A percentile compares a stretch with the other conserved stretches of the same genome.
Evolutionary conservation across 2,113 vertebrate genomes (phyloP).

Genomic region (Neotragus moschatus): DNA sequence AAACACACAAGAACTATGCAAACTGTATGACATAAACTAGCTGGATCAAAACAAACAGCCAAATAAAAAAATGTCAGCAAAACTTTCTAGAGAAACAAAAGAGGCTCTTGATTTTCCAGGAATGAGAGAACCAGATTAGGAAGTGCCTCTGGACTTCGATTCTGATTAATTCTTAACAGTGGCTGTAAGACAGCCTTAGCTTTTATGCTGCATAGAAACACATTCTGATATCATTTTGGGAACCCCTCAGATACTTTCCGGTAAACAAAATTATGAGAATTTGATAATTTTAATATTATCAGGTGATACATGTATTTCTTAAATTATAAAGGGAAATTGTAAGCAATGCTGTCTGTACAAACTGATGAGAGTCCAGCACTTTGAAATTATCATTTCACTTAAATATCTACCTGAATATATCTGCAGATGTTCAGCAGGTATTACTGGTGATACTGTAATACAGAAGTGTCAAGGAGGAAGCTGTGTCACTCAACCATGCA

Average conservation of each 20-base stretch:
- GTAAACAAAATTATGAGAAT: conserved; percentile 11
- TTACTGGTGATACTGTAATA: conserved; percentile 13
- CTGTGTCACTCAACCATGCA: conserved; percentile 34
- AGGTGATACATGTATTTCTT: background rate
- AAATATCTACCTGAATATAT: background rate
- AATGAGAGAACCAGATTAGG: background rate
- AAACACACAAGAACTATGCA: background rate
- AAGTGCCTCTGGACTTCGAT: background rate
- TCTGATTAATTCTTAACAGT: background rate
- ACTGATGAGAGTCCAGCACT: background rate
- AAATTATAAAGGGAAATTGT: background rate
- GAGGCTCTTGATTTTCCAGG: background rate
- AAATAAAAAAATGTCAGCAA: background rate
- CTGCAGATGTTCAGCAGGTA: conserved; percentile 69
- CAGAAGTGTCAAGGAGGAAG: conserved; percentile 56
- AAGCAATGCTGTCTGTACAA: background rate
- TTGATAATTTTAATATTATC: background rate
- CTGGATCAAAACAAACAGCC: background rate
- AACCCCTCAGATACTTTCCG: background rate
- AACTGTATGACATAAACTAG: background rate
- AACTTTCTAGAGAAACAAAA: background rate
- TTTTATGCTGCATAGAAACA: background rate
- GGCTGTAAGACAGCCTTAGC: background rate
- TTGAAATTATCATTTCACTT: background rate
- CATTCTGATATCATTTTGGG: background rate